Conservation (phyloP, 2,797 vertebrate species). For the Malurus splendens region DNA sequence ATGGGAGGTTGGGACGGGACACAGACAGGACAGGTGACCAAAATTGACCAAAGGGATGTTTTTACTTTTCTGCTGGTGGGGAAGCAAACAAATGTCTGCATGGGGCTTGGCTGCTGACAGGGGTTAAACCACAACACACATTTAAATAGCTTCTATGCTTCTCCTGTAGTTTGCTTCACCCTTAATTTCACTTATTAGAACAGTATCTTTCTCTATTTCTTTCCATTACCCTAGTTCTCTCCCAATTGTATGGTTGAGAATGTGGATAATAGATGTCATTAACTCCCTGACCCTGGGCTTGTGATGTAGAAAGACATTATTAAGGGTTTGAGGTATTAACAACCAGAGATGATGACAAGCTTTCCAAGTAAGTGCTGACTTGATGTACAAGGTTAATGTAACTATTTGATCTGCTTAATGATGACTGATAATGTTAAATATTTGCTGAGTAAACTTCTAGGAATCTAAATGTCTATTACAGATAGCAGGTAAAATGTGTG, state of each 20-base stretch:
- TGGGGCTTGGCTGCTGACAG: background rate
- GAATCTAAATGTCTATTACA: background rate
- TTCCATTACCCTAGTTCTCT: background rate
- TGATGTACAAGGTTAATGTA: background rate
- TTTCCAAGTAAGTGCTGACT: background rate
- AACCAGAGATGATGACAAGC: background rate
- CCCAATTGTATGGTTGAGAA: background rate
- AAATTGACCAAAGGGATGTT: background rate
- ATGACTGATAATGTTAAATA: background rate
- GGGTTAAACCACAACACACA: accelerated
- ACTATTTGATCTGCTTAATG: background rate
- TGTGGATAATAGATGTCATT: background rate
- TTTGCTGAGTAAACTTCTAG: constrained; percentile 25
- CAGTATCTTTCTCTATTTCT: background rate
- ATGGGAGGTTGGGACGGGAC: background rate
- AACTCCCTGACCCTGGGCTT: background rate
- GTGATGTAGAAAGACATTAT: background rate
- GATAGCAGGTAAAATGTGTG: background rate
- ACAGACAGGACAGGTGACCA: background rate
- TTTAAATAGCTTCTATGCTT: background rate
- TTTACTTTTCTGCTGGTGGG: background rate
- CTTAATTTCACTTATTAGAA: background rate
- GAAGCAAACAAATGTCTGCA: accelerated
- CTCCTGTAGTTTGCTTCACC: background rate
- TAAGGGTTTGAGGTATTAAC: background rate